A percentile compares a stretch with the other conserved stretches of the same genome.
Evolutionary conservation across 1,140 invertebrate genomes (phyloP).

Genomic region (Tetraneura akinire): DNA sequence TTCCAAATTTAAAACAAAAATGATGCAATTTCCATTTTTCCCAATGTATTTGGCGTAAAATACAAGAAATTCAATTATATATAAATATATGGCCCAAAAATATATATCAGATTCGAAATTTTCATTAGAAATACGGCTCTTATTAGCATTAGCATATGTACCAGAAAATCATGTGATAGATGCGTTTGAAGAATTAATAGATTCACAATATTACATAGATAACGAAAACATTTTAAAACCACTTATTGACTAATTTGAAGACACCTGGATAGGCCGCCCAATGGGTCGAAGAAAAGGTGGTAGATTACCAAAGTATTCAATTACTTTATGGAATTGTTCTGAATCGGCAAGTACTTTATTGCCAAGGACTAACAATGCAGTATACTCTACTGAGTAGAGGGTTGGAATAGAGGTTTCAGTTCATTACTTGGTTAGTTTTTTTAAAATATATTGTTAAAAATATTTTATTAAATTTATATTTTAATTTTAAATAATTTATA

Average conservation of each 20-base stretch:
- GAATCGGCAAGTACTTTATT: constrained; percentile 4
- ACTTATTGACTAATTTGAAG: constrained; percentile 3
- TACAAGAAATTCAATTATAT: too few relatives aligned
- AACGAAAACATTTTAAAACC: background rate
- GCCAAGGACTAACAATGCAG: background rate
- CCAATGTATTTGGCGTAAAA: too few relatives aligned
- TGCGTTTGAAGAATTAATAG: background rate
- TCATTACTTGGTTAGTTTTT: background rate
- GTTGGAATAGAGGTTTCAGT: background rate
- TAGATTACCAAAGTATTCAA: too few relatives aligned
- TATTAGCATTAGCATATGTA: constrained; percentile 21
- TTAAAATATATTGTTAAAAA: too few relatives aligned
- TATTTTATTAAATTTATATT: background rate
- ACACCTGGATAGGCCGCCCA: too few relatives aligned
- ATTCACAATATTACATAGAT: background rate
- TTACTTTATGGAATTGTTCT: too few relatives aligned
- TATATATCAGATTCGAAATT: constrained; percentile 12
- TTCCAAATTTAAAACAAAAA: too few relatives aligned
- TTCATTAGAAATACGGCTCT: background rate
- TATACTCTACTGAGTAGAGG: too few relatives aligned
- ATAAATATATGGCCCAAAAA: too few relatives aligned
- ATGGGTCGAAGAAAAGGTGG: too few relatives aligned
- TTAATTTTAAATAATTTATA: background rate
- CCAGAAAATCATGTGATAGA: constrained; percentile 20
- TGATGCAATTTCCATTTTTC: too few relatives aligned